Evolutionary conservation across 2,888 invertebrate genomes (phyloP), one percentile per base, ranked within the genome.

Genomic region (Blomia tropicalis): DNA sequence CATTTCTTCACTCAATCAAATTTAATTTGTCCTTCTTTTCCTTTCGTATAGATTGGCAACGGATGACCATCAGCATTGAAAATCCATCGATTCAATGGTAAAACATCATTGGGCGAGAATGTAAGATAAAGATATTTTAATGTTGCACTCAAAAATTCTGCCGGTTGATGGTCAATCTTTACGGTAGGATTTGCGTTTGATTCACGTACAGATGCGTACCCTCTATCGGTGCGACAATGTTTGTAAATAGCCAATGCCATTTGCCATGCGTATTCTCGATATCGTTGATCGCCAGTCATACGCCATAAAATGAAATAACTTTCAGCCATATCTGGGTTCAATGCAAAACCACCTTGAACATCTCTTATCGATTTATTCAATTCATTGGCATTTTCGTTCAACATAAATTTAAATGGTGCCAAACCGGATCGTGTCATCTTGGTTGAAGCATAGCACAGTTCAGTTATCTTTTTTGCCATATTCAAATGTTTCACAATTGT

Each of bases 51-150:
- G n/a, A 47, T 27, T 11, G 51, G 51, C 7, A 47, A n/a, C 22
- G 51, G 51, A 47, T 47, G 51, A 19, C 51, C 51, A n/a, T 25
- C 51, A 7, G 51, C 51, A 47, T 47, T 47, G n/a, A 47, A 47
- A 25, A 47, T 19, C 51, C 51, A 47, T 47, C n/a, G 7, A 27
- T 47, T n/a, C 22, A 47, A 14, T 25, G 51, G 51, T n/a, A 47
- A 7, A 7, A 47, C 7, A 7, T 22, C 27, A 7, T 47, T n/a
- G 27, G 22, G 22, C 7, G 11, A 14, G 27, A 47, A 47, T 47
- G 51, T 47, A 7, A 47, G n/a, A 19, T 25, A 47, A 47, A 47
- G 51, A 47, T 47, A 47, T 27, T 25, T 25, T 19, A 47, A n/a
- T 7, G 51, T 47, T 11, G 23, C 51, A 47, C 23, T 25, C 7